Evolutionary conservation across 2,113 vertebrate species (phyloP).

Genomic region (Varanus salvator): DNA sequence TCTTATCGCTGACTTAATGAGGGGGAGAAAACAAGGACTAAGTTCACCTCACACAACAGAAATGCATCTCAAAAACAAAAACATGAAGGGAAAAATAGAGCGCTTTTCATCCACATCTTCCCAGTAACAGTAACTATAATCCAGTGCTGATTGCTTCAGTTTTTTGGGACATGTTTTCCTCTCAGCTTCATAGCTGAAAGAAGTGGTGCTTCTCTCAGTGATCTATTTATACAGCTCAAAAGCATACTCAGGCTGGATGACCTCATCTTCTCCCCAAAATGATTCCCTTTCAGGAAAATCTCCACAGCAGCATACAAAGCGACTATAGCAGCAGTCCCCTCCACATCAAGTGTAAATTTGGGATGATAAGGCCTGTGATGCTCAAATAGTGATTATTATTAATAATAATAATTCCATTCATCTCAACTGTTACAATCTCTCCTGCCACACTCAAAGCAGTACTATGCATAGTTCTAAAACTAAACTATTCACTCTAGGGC

Average conservation of each 20-base stretch:
- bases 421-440: not conserved
- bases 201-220: not conserved
- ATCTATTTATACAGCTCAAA: conserved; percentile 25
- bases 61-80: not conserved
- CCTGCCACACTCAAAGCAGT: not conserved
- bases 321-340: not conserved
- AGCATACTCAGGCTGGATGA: not conserved
- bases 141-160: not conserved
- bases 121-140: not conserved
- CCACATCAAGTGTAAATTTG: not conserved
- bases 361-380: not conserved
- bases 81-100: not conserved
- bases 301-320: not conserved
- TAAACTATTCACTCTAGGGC: not conserved
- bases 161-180: not conserved
- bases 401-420: not conserved
- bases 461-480: not conserved
- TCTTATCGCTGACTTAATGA: not conserved
- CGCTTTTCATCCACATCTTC: not conserved
- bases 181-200: not conserved
- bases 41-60: not conserved
- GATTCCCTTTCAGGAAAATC: conserved; percentile 14
- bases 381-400: not conserved
- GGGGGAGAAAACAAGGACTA: not conserved
- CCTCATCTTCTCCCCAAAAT: not conserved